Conservation (phyloP, 1,140 invertebrate genomes). For the Pararge aegeria region DNA sequence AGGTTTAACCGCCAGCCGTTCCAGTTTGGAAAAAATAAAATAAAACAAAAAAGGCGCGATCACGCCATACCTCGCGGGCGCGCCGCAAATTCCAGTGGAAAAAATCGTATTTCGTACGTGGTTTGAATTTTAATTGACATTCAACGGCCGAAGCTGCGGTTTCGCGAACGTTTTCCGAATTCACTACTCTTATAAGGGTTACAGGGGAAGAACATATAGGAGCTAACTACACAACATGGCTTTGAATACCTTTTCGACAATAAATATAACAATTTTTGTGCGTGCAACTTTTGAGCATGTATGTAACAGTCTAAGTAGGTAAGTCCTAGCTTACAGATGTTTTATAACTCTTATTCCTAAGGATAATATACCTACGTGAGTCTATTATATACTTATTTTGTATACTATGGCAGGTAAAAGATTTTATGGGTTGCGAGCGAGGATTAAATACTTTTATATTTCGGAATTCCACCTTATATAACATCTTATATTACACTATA, state of each 20-base stretch:
- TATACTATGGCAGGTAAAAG: too few relatives aligned
- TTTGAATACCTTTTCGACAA: background rate
- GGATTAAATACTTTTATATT: too few relatives aligned
- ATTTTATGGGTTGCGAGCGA: too few relatives aligned
- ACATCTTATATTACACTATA: too few relatives aligned
- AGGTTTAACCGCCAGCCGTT: slow-evolving; percentile 75
- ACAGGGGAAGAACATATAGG: slow-evolving; percentile 15
- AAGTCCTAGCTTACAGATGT: too few relatives aligned
- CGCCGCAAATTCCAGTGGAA: slow-evolving; percentile 75
- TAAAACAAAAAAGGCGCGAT: slow-evolving; percentile 74
- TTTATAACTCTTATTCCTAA: too few relatives aligned
- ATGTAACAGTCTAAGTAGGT: too few relatives aligned
- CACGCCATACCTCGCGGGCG: slow-evolving; percentile 72
- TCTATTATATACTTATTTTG: too few relatives aligned
- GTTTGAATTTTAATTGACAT: slow-evolving; percentile 80
- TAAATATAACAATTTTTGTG: too few relatives aligned
- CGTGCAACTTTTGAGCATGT: too few relatives aligned
- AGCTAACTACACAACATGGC: background rate
- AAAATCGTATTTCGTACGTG: slow-evolving; percentile 78
- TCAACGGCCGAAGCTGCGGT: slow-evolving; percentile 48
- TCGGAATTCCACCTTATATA: too few relatives aligned
- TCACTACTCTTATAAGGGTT: slow-evolving; percentile 44
- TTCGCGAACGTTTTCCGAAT: slow-evolving; percentile 53
- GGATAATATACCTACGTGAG: too few relatives aligned
- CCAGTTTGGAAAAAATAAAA: slow-evolving; percentile 73